phyloP scores from a whole-genome alignment of 2,797 vertebrate species.

The Xerus rutilus region DNA sequence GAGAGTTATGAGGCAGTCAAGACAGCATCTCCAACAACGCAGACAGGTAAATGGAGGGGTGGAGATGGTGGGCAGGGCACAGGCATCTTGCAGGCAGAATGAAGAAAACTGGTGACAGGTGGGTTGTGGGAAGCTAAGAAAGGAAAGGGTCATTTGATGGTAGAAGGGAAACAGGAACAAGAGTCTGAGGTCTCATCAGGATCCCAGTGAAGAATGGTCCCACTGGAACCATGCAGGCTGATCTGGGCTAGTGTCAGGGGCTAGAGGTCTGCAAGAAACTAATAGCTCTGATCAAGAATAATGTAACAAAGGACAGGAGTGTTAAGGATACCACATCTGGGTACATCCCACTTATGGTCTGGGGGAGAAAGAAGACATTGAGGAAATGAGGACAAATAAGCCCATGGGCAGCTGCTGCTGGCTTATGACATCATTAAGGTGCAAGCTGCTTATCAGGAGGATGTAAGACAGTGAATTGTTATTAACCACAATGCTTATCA shows the following conservation, averaged over 20 bases:
- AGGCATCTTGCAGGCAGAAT: neutral
- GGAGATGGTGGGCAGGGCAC: fast-evolving
- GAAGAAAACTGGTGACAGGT: neutral
- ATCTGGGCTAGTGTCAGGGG: neutral
- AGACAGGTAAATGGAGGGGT: neutral
- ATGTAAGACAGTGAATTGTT: neutral
- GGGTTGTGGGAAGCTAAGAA: neutral
- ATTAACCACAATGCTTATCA: slow-evolving; percentile 12
- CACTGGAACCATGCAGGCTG: neutral
- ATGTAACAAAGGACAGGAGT: neutral
- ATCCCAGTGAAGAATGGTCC: neutral
- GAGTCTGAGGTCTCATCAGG: neutral
- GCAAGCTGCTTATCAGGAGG: neutral
- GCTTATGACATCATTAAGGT: neutral
- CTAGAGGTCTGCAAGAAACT: neutral
- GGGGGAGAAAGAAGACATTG: neutral
- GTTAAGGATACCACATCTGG: fast-evolving
- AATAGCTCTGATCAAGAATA: neutral
- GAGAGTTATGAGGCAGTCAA: neutral
- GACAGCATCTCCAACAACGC: neutral
- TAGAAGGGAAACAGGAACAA: neutral
- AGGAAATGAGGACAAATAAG: neutral
- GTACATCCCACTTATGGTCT: neutral
- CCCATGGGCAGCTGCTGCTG: neutral
- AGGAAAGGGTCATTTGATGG: neutral